Evolutionary conservation across 2,113 vertebrate genomes (phyloP).

Genomic region (Heterotis niloticus): DNA sequence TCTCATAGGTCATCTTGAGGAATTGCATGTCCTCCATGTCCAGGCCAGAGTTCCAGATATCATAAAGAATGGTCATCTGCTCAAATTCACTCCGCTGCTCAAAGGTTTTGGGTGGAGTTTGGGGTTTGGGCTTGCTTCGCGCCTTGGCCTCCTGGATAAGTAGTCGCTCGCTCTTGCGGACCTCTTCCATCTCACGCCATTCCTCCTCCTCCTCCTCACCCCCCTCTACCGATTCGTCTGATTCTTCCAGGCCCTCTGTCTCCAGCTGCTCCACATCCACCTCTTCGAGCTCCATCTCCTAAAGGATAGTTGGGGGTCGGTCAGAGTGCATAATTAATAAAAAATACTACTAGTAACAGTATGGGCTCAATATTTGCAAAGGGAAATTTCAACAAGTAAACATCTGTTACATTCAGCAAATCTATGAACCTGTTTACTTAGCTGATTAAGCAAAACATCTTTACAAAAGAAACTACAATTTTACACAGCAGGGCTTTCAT

Average conservation of each 20-base stretch:
- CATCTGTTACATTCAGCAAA: no score
- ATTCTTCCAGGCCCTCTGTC: conserved; percentile 66
- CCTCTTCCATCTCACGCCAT: conserved; percentile 56
- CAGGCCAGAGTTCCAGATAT: conserved; percentile 88
- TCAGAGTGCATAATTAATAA: background rate
- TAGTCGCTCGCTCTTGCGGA: conserved; percentile 69
- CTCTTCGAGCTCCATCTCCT: conserved; percentile 59
- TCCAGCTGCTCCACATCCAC: conserved; percentile 72
- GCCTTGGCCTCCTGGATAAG: conserved; percentile 67
- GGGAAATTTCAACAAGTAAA: no score
- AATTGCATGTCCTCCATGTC: conserved; percentile 79
- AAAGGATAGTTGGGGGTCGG: background rate
- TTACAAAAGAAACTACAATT: no score
- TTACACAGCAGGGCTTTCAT: no score
- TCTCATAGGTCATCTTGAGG: conserved; percentile 76
- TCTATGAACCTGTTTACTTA: no score
- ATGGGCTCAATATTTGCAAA: no score
- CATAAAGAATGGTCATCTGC: conserved; percentile 92
- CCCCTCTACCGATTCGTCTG: conserved; percentile 59
- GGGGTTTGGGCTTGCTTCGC: conserved; percentile 51
- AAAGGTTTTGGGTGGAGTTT: conserved; percentile 33
- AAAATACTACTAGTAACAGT: background rate
- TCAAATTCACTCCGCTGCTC: conserved; percentile 84
- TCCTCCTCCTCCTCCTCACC: conserved; percentile 57
- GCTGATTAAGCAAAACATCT: no score